Conservation (phyloP, 2,888 invertebrate genomes). For the Ormyrus rosae region DNA sequence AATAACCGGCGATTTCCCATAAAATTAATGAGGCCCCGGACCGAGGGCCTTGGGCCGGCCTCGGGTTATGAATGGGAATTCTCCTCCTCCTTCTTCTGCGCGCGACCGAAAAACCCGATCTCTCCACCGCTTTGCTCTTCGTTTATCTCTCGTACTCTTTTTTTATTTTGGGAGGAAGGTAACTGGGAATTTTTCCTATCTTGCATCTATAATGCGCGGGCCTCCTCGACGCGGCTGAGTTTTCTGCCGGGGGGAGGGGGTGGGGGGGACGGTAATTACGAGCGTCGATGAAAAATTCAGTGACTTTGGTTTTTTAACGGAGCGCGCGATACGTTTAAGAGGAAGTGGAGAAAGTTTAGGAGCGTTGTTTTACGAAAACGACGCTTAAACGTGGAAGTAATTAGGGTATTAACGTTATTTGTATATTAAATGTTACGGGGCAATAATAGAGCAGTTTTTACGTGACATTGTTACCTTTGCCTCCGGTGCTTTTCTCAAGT, state of each 20-base stretch:
- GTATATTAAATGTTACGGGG: too few relatives aligned
- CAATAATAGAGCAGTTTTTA: too few relatives aligned
- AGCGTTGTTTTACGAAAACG: too few relatives aligned
- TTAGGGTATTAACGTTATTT: too few relatives aligned
- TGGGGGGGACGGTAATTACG: not conserved
- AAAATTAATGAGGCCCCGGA: constrained; percentile 71
- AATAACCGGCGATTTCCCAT: constrained; percentile 72
- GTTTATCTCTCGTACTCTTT: not conserved
- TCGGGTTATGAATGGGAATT: constrained; percentile 52
- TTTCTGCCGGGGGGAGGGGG: not conserved
- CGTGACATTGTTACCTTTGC: not conserved
- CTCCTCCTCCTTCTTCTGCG: constrained; percentile 29
- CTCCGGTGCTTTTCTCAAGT: not conserved
- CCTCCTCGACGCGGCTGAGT: not conserved
- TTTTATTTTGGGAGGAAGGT: not conserved
- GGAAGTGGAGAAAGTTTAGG: not conserved
- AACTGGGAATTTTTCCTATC: constrained; percentile 46
- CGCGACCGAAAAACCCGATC: constrained; percentile 24
- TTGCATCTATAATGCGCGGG: constrained; percentile 37
- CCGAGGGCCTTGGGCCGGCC: constrained; percentile 25
- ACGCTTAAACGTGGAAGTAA: too few relatives aligned
- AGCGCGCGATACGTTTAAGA: not conserved
- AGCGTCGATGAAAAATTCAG: not conserved
- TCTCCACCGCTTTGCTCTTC: not conserved
- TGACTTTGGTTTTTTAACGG: too few relatives aligned